Conservation (phyloP, 2,113 vertebrate genomes). For the Hystrix cristata region DNA sequence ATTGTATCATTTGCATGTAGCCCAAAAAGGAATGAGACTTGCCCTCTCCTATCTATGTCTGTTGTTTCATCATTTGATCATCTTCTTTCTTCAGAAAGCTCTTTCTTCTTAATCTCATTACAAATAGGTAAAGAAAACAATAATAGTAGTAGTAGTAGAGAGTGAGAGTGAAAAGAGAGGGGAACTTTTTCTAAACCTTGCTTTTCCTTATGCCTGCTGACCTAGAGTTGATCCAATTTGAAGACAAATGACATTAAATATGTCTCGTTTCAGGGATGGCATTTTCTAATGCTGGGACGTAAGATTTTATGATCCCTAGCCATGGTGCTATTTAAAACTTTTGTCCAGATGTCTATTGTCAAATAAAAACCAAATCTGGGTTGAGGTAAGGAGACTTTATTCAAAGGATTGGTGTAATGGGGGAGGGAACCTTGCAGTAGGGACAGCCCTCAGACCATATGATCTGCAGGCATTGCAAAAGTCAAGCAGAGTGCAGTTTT, state of each 20-base stretch:
- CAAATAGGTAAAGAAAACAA: constrained; percentile 17
- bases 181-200: background rate
- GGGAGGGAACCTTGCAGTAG: background rate
- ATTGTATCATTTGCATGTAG: background rate
- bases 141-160: background rate
- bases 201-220: background rate
- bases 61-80: background rate
- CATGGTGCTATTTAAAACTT: background rate
- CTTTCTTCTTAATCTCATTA: constrained; percentile 15
- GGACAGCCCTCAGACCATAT: background rate
- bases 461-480: background rate
- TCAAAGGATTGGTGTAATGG: background rate
- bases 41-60: background rate
- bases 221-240: constrained; percentile 35
- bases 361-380: constrained; percentile 8
- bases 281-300: background rate
- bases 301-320: constrained; percentile 1
- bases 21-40: background rate
- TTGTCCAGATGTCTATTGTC: background rate
- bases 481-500: background rate
- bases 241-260: constrained; percentile 25
- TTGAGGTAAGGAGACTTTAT: background rate
- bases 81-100: constrained; percentile 24
- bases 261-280: background rate
- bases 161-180: background rate